A percentile compares a stretch with the other conserved stretches of the same genome.
phyloP scores from a whole-genome alignment of 2,113 vertebrate genomes.

The Pontoporia blainvillei region DNA sequence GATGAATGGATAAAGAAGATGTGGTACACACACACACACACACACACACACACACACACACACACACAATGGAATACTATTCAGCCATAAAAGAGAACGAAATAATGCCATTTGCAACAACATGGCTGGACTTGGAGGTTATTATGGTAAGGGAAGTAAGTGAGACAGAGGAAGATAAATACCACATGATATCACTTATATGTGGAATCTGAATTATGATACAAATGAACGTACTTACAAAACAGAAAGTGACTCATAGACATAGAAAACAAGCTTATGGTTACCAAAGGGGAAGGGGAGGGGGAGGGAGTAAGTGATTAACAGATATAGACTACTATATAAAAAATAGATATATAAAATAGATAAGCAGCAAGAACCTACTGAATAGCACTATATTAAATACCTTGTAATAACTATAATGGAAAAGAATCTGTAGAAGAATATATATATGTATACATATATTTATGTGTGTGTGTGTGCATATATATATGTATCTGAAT shows the following conservation, averaged over 20 bases:
- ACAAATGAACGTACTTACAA: background rate
- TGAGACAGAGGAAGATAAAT: background rate
- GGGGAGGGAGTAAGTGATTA: background rate
- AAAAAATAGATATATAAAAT: background rate
- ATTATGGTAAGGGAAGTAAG: background rate
- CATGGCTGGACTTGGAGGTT: background rate
- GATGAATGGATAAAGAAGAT: background rate
- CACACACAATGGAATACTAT: background rate
- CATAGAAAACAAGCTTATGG: background rate
- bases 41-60: background rate
- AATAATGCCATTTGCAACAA: background rate
- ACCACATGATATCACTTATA: background rate
- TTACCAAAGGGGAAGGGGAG: background rate
- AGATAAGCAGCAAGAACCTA: too few species aligned
- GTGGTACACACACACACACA: background rate
- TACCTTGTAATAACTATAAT: background rate
- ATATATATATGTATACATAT: background rate
- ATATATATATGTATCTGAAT: accelerated
- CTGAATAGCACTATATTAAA: background rate
- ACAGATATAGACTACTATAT: background rate
- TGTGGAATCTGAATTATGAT: background rate
- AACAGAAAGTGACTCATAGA: background rate
- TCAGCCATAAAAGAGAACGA: background rate
- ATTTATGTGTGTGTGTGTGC: accelerated
- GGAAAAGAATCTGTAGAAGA: background rate